phyloP scores from a whole-genome alignment of 2,113 vertebrate genomes.

The Mirza zaza region DNA sequence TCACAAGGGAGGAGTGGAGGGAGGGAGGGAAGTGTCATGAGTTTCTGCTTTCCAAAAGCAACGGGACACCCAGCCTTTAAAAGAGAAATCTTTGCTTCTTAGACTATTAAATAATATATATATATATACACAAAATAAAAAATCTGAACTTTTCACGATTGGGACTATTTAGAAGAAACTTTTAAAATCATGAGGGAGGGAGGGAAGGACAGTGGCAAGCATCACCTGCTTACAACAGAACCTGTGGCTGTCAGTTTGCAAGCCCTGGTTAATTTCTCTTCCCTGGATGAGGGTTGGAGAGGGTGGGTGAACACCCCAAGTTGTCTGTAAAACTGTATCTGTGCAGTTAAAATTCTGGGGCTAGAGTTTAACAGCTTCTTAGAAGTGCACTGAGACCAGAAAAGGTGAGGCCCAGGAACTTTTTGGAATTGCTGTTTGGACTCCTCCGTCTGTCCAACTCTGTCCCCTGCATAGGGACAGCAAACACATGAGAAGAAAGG shows the following conservation, averaged over 20 bases:
- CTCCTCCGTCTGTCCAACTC: background rate
- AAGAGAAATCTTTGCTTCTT: background rate
- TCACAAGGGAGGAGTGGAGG: background rate
- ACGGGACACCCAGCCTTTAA: background rate
- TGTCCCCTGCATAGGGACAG: background rate
- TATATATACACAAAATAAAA: too few species aligned
- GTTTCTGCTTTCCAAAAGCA: constrained; percentile 35
- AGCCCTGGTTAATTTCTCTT: background rate
- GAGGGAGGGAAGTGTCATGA: background rate
- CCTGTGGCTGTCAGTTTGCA: background rate
- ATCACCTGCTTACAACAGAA: background rate
- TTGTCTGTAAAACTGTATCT: background rate
- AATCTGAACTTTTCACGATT: background rate
- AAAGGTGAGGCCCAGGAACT: background rate
- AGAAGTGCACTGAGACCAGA: background rate
- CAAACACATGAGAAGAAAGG: background rate
- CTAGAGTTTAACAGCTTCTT: background rate
- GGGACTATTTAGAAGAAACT: background rate
- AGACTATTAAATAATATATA: too few species aligned
- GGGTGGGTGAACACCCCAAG: background rate
- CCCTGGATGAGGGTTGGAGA: background rate
- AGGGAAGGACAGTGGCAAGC: background rate
- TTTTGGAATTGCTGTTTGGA: background rate
- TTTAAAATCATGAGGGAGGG: background rate
- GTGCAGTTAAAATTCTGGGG: background rate